Conservation (phyloP, 2,797 vertebrate species). For the Aotus griseimembra region DNA sequence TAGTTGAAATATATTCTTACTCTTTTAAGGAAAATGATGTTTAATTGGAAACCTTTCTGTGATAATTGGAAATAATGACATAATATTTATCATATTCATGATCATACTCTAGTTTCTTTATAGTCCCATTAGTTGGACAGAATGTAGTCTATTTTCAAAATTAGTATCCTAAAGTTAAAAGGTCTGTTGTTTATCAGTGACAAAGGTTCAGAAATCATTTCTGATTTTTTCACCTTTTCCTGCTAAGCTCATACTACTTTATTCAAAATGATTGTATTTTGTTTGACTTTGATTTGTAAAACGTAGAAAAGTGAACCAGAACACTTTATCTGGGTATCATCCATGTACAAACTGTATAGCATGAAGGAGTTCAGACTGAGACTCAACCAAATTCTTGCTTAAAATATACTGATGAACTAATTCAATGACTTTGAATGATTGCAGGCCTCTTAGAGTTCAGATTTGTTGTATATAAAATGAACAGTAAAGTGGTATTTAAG, state of each 20-base stretch:
- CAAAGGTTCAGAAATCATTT: not conserved
- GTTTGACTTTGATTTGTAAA: not conserved
- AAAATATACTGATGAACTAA: not conserved
- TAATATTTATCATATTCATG: not conserved
- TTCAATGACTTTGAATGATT: not conserved
- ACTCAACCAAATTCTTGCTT: not conserved
- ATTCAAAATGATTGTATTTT: not conserved
- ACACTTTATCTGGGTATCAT: not conserved
- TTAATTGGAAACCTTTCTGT: not conserved
- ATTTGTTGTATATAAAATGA: not conserved
- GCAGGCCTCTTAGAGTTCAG: not conserved
- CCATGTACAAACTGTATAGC: not conserved
- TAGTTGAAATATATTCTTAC: not conserved
- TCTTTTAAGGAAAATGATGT: conserved; percentile 4
- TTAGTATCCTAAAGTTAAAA: not conserved
- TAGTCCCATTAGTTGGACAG: not conserved
- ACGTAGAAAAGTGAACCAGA: not conserved
- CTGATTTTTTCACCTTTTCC: not conserved
- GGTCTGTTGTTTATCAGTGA: not conserved
- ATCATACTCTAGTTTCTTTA: not conserved
- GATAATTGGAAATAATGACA: not conserved
- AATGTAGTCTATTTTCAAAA: not conserved
- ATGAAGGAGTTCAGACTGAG: not conserved
- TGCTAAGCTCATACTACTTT: not conserved
- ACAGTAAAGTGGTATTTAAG: not conserved